phyloP scores from a whole-genome alignment of 2,797 vertebrate species.

The Nothura maculosa region DNA sequence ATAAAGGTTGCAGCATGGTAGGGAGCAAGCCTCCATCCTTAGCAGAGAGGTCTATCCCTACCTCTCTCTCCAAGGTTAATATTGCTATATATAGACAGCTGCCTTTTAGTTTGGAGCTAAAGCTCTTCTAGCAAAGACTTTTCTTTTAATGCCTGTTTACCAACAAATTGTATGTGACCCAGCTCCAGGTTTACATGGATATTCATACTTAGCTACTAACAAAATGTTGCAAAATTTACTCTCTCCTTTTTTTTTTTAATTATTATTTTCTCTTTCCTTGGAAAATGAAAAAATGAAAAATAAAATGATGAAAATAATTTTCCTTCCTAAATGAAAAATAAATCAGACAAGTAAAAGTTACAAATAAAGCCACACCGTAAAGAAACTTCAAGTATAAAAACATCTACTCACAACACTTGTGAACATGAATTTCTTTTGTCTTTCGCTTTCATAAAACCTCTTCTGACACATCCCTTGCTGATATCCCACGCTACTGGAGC shows the following conservation, averaged over 20 bases:
- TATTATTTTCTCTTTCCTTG: background rate
- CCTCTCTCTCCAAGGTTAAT: background rate
- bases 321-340: background rate
- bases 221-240: background rate
- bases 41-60: background rate
- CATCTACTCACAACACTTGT: background rate
- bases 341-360: background rate
- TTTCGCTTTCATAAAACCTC: background rate
- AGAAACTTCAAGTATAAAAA: background rate
- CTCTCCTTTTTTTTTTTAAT: background rate
- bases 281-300: background rate
- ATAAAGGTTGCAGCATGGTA: background rate
- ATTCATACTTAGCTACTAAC: background rate
- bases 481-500: background rate
- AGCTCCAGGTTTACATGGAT: background rate
- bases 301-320: background rate
- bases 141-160: background rate
- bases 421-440: background rate
- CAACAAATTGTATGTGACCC: background rate
- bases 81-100: background rate
- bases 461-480: rapidly evolving
- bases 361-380: background rate
- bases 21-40: background rate
- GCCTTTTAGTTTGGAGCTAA: background rate
- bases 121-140: background rate